Evolutionary conservation across 2,888 invertebrate species (phyloP).

Genomic region (Iphiclides podalirius): DNA sequence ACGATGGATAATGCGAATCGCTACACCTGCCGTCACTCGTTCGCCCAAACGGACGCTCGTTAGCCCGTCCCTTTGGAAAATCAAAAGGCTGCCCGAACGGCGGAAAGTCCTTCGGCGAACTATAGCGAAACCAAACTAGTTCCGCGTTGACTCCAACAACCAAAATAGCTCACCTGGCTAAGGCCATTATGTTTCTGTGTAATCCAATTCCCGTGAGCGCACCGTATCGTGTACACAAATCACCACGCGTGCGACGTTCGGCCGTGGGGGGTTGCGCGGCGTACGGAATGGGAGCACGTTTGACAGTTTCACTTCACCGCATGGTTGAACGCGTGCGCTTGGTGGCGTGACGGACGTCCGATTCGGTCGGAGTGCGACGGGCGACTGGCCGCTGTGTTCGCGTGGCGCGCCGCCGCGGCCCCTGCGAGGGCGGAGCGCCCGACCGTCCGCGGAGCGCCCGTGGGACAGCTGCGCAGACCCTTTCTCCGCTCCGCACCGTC

Average conservation of each 20-base stretch:
- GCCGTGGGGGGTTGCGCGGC: constrained; percentile 49
- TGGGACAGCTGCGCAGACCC: constrained; percentile 76
- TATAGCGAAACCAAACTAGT: constrained; percentile 73
- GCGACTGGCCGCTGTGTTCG: constrained; percentile 56
- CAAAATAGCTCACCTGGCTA: constrained; percentile 80
- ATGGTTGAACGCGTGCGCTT: constrained; percentile 64
- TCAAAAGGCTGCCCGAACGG: constrained; percentile 53
- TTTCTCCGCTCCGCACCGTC: constrained; percentile 58
- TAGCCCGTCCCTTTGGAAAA: too few species aligned
- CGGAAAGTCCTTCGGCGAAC: constrained; percentile 63
- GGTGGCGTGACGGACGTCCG: constrained; percentile 55
- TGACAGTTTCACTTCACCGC: constrained; percentile 80
- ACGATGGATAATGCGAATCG: constrained; percentile 20
- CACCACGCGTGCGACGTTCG: constrained; percentile 51
- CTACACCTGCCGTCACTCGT: constrained; percentile 19
- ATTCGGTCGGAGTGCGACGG: constrained; percentile 61
- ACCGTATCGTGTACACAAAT: constrained; percentile 69
- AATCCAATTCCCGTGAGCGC: constrained; percentile 76
- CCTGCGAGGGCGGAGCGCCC: constrained; percentile 68
- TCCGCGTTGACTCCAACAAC: constrained; percentile 78
- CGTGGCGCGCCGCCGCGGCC: constrained; percentile 44
- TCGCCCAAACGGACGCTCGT: constrained; percentile 3
- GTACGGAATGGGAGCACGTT: constrained; percentile 66
- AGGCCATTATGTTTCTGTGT: constrained; percentile 78
- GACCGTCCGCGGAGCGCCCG: constrained; percentile 50